Conservation (phyloP, 1,140 invertebrate genomes). For the Apolygus lucorum region DNA sequence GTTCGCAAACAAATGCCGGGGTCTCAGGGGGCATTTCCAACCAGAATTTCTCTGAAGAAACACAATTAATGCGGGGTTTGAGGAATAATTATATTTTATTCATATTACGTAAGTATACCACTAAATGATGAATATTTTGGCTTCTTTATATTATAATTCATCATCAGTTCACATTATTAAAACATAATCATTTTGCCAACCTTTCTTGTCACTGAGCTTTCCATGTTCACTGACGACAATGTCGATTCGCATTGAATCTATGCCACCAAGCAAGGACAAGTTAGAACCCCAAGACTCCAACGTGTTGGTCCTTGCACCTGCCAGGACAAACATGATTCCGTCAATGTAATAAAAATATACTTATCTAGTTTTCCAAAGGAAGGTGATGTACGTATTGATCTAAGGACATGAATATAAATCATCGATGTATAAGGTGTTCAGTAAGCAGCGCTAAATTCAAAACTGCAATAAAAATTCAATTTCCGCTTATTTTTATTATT, state of each 20-base stretch:
- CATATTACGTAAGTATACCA: background rate
- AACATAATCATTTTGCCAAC: background rate
- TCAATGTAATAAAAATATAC: too few species aligned
- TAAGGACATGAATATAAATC: too few species aligned
- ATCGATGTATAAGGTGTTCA: too few species aligned
- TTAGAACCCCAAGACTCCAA: conserved; percentile 85
- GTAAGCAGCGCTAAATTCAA: too few species aligned
- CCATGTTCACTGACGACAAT: conserved; percentile 84
- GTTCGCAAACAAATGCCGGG: conserved; percentile 86
- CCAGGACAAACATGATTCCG: too few species aligned
- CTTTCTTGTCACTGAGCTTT: conserved; percentile 38
- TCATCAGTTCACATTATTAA: too few species aligned
- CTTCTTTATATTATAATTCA: too few species aligned
- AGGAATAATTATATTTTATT: background rate
- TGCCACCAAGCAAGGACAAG: conserved; percentile 72
- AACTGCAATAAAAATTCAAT: too few species aligned
- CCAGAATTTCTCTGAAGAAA: conserved; percentile 41
- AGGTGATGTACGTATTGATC: too few species aligned
- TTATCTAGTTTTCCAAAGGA: too few species aligned
- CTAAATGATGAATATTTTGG: too few species aligned
- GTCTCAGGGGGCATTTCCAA: conserved; percentile 63
- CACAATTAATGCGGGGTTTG: background rate
- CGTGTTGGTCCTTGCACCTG: conserved; percentile 44
- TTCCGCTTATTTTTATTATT: too few species aligned
- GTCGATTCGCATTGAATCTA: conserved; percentile 83